Base-by-base conservation (phyloP, 1,140 invertebrate genomes). In the Geopemphigus sp. region DNA sequence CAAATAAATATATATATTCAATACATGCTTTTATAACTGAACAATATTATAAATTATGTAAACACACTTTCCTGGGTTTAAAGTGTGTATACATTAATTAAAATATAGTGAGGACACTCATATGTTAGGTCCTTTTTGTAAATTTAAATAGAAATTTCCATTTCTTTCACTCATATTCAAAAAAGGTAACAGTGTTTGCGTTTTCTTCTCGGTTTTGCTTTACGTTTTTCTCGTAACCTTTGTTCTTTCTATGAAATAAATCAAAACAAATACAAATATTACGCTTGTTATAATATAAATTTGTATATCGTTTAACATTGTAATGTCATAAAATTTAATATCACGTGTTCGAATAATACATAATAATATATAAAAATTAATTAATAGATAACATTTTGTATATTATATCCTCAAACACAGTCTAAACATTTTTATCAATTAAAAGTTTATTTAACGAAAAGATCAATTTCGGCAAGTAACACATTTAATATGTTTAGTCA, bases 211-310 rank as follows among this genome's bases (percentile, higher is more conserved):
- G 81, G 81, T 70, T 81, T 81, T 47, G 74, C 32, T 80, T 81
- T 81, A 54, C 81, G 73, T 80, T 81, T 81, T 56, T 81, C 81
- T 53, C 76, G 61, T 29, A 63, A 63, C 59, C 82, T 80, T 70
- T 82, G 82, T 80, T 82, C 82, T 74, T 83, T 83, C 81, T 81
- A 56, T 22, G 70, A 81, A 22, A 81, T 26, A 47, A 72, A 63
- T 72, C 61, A 76, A 39, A 24, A 57, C 12, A 50, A 39, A n/a
- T n/a, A n/a, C n/a, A 45, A 50, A 50, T 12, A 50, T 12, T 8
- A 50, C 14, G 11, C 4, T 12, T 50, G 1, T 11, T 50, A 50
- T 1, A 50, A 50, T 12, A 50, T 14, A 50, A 4, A 39, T 39
- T 39, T 39, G 32, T 39, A 39, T 8, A 39, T 39, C 8, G 8